phyloP scores from a whole-genome alignment of 2,113 vertebrate genomes.

The Regulus satrapa region DNA sequence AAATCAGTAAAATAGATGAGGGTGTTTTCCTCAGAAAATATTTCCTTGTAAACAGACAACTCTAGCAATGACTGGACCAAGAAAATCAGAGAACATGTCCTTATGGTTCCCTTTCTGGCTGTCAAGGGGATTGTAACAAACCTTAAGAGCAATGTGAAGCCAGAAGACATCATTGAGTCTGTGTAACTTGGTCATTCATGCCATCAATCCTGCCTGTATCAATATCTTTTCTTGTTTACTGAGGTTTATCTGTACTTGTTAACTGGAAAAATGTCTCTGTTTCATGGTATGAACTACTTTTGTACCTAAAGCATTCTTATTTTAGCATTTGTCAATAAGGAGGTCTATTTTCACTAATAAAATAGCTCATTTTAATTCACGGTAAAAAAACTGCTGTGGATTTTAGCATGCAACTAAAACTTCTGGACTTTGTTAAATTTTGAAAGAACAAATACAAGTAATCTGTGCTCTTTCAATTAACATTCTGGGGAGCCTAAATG shows the following conservation, averaged over 20 bases:
- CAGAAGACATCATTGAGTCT: not conserved
- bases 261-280: not conserved
- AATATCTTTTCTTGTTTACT: not conserved
- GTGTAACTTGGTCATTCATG: not conserved
- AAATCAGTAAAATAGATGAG: not conserved
- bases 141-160: not conserved
- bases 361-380: not conserved
- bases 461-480: not conserved
- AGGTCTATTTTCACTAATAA: not conserved
- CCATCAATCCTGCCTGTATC: not conserved
- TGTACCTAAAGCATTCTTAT: not conserved
- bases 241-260: not conserved
- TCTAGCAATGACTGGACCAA: not conserved
- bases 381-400: not conserved
- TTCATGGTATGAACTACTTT: not conserved
- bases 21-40: accelerated
- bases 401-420: not conserved
- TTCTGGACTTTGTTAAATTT: not conserved
- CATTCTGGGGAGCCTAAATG: not conserved
- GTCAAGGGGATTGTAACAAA: not conserved
- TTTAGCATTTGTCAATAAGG: not conserved
- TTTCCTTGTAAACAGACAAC: not conserved
- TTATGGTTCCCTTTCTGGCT: not conserved
- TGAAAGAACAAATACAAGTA: not conserved
- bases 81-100: not conserved